Evolutionary conservation across 2,797 vertebrate species (phyloP).

Genomic region (Aselliscus stoliczkanus): DNA sequence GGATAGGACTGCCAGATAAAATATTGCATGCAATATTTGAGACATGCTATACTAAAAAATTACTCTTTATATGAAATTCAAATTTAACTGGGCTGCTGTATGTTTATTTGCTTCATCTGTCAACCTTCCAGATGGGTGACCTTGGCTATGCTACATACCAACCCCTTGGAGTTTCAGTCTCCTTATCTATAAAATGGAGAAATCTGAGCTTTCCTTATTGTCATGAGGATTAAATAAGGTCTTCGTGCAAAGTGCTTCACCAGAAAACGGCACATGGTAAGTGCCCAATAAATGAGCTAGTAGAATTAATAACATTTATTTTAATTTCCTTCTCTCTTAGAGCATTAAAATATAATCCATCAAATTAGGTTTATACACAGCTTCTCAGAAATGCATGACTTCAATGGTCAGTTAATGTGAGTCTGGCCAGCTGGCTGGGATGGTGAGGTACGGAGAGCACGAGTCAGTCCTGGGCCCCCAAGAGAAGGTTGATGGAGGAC

Average conservation of each 20-base stretch:
- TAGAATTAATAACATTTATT: not conserved
- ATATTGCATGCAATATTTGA: not conserved
- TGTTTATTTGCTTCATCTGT: constrained; percentile 6
- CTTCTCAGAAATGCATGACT: not conserved
- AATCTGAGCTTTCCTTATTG: not conserved
- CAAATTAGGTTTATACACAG: not conserved
- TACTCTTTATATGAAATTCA: not conserved
- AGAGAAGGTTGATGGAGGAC: not conserved
- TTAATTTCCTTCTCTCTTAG: constrained; percentile 29
- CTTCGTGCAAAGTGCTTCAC: not conserved
- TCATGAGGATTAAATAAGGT: not conserved
- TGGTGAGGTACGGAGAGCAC: not conserved
- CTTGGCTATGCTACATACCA: not conserved
- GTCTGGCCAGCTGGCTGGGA: not conserved
- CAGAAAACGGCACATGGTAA: not conserved
- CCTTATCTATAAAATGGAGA: not conserved
- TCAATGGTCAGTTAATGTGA: not conserved
- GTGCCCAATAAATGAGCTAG: not conserved
- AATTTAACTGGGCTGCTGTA: not conserved
- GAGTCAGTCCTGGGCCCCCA: not conserved
- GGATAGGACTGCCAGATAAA: not conserved
- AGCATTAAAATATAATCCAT: constrained; percentile 17
- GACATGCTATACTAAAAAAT: not conserved
- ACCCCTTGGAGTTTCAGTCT: not conserved
- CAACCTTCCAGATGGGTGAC: not conserved